Conservation (phyloP, 1,140 invertebrate species). For the Cyclargus thomasi region DNA sequence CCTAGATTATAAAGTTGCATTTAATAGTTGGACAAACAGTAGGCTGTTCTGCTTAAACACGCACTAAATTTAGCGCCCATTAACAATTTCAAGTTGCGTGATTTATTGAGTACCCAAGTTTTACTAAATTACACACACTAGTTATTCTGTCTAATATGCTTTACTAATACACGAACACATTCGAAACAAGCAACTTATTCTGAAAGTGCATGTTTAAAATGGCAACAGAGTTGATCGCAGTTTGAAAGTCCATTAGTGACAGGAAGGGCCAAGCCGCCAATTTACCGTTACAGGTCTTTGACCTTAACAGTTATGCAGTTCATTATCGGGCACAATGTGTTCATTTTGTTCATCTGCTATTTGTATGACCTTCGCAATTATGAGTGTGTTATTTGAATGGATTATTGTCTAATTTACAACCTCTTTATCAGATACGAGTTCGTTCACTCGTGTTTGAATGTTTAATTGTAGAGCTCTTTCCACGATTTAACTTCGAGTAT, state of each 20-base stretch:
- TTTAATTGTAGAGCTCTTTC: not conserved
- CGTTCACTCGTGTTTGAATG: not conserved
- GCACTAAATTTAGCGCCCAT: too few relatives aligned
- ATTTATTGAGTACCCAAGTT: too few relatives aligned
- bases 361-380: not conserved
- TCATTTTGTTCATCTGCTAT: not conserved
- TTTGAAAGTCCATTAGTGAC: slow-evolving; percentile 4
- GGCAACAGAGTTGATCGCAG: not conserved
- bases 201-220: not conserved
- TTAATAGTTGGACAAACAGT: too few relatives aligned
- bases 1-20: too few relatives aligned
- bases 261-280: not conserved
- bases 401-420: not conserved
- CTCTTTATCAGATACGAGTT: not conserved
- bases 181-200: too few relatives aligned
- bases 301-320: not conserved
- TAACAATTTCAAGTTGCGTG: too few relatives aligned
- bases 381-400: not conserved
- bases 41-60: too few relatives aligned
- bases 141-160: too few relatives aligned
- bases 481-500: too few relatives aligned
- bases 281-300: not conserved
- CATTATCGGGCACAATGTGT: not conserved
- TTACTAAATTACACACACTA: too few relatives aligned
- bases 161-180: too few relatives aligned